Conservation (phyloP, 2,888 invertebrate species). For the Mimachlamys varia region DNA sequence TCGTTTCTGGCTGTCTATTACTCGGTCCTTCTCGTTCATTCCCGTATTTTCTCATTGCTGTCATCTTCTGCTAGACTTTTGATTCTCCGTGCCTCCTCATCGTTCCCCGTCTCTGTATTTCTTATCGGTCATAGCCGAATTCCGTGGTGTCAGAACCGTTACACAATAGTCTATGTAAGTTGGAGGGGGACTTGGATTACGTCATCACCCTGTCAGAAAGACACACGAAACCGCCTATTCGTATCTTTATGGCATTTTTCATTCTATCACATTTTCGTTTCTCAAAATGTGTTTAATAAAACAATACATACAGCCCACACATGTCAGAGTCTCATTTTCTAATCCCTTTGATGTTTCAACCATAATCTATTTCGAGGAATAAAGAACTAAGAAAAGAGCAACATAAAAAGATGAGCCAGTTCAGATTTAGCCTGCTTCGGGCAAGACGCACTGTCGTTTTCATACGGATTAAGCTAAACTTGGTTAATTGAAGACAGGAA, state of each 20-base stretch:
- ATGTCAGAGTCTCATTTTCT: neutral
- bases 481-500: too few species aligned
- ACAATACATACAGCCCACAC: neutral
- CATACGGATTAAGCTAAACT: too few species aligned
- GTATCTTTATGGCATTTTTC: conserved; percentile 1
- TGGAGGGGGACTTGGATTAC: neutral
- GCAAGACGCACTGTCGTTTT: too few species aligned
- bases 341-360: neutral
- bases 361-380: too few species aligned
- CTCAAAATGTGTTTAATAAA: neutral
- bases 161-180: neutral
- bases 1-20: neutral
- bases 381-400: too few species aligned
- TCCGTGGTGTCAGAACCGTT: neutral
- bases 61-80: neutral
- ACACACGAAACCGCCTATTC: neutral
- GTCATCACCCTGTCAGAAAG: neutral
- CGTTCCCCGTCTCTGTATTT: neutral
- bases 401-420: too few species aligned
- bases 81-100: neutral
- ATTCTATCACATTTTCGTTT: neutral
- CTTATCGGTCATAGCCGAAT: neutral
- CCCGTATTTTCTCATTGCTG: neutral
- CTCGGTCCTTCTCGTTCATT: neutral
- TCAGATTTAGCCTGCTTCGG: too few species aligned